These are phyloP conservation scores for Eidolon dupreanum DNA, from an alignment of 2,797 vertebrate species.

Conservation along the genomic window DNA sequence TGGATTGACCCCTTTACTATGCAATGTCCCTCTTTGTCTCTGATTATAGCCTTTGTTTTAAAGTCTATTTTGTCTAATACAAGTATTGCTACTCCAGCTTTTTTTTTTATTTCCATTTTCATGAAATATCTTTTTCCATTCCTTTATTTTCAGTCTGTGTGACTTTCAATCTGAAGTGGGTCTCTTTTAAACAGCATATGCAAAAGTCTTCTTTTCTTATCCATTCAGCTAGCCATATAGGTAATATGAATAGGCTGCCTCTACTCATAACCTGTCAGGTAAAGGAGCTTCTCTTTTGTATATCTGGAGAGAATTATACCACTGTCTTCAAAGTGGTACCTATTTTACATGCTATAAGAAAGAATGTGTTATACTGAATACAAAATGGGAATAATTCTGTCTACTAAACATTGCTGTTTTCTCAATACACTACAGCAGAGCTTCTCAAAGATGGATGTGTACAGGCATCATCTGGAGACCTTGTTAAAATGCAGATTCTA, in stretches of 20 bases:
- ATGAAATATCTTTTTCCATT: no score
- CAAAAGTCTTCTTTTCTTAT: no score
- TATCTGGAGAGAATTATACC: neutral
- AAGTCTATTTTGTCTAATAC: no score
- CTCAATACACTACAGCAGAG: neutral
- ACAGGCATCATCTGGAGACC: neutral
- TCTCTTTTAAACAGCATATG: no score
- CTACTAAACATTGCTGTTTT: slow-evolving; percentile 21
- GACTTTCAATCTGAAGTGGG: no score
- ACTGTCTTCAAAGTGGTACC: neutral
- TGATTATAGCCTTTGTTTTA: no score
- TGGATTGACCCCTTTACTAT: no score
- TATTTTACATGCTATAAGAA: slow-evolving; percentile 42
- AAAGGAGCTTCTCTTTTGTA: neutral
- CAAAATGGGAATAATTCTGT: slow-evolving; percentile 12
- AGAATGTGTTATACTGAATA: neutral
- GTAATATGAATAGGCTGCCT: slow-evolving; percentile 31
- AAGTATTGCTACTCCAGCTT: no score
- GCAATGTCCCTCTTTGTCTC: no score
- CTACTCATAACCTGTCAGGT: neutral
- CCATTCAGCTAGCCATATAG: neutral
- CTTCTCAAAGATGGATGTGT: slow-evolving; percentile 38
- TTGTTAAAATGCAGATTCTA: slow-evolving; percentile 35
- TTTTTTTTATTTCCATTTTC: no score
- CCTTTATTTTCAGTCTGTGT: no score